Percentiles rank a stretch among this genome's conserved stretches.
phyloP scores from a whole-genome alignment of 2,888 invertebrate genomes.

The Dioctria linearis region DNA sequence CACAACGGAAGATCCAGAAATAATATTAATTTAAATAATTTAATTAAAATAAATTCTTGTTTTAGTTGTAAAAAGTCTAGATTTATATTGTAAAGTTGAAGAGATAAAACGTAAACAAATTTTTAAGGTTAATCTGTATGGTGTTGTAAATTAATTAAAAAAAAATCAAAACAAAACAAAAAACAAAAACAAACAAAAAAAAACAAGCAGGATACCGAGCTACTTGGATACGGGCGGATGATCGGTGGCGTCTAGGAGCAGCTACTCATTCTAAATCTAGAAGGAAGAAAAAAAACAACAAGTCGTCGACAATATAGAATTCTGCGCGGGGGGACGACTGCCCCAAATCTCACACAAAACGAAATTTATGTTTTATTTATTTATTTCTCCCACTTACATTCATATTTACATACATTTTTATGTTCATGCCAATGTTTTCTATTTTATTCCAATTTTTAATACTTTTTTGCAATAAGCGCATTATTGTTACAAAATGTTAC shows the following conservation, averaged over 20 bases:
- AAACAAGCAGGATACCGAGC: conserved; percentile 10
- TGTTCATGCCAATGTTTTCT: conserved; percentile 50
- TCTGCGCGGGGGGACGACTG: neutral
- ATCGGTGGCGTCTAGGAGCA: neutral
- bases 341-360: conserved; percentile 12
- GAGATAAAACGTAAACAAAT: conserved; percentile 45
- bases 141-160: conserved; percentile 51
- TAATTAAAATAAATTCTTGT: conserved; percentile 51
- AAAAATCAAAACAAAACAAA: no score
- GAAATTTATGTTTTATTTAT: conserved; percentile 46
- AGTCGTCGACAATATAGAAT: conserved; percentile 38
- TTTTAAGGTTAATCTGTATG: conserved; percentile 45
- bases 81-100: conserved; percentile 58
- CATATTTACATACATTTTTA: no score
- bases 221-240: no score
- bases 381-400: conserved; percentile 21
- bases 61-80: conserved; percentile 59
- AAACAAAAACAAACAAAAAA: no score
- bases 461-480: conserved; percentile 46
- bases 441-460: conserved; percentile 45
- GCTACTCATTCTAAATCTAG: conserved; percentile 18
- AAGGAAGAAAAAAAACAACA: conserved; percentile 16
- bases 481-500: conserved; percentile 46
- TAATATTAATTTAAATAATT: conserved; percentile 65
- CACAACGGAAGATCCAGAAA: conserved; percentile 70